Evolutionary conservation across 2,797 vertebrate species (phyloP), one percentile per base, ranked within the genome.

Genomic region (Acropternis orthonyx): DNA sequence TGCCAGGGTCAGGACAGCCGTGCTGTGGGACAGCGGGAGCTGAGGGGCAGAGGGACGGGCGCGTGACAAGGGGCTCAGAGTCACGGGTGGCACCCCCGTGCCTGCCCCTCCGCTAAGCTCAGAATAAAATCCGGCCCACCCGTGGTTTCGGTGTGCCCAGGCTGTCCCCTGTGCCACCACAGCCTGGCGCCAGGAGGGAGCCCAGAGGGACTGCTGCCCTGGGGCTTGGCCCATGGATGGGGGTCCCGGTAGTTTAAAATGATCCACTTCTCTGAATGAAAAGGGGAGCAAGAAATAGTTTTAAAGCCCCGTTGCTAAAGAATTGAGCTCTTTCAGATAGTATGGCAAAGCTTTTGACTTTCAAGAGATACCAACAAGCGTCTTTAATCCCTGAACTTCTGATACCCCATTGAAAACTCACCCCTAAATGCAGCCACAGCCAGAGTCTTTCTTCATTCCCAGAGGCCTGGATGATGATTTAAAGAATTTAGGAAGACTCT

Each of bases 311-410:
- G 14, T 71, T 49, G 71, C 83, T 92, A 90, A 96, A 88, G 43
- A 73, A 69, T 14, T 67, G 83, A 94, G 55, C 85, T 90, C 88
- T 89, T 88, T 80, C 80, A 68, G 85, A 28, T 63, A 81, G 30
- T 24, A 46, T 80, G 89, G 88, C 85, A 85, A 73, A 92, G 84
- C 34, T 81, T 76, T 90, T 82, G 63, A 85, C 94, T 95, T 95
- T 93, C 84, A 68, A 96, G 87, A 93, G 85, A 93, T 84, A 87
- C 78, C 43, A 55, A 65, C 54, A 51, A 21, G 5, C 6, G 1
- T 89, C 65, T 83, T 92, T 95, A 97, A 96, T 97, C 95, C 91
- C 87, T 73, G 86, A 88, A 77, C 76, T 95, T 83, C 94, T 94
- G 92, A 93, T 63, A 56, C 78, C 74, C 77, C 68, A 78, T 43